These are phyloP conservation scores for Drosophila phalerata DNA, from an alignment of 2,888 invertebrate genomes.

Conservation along the genomic window DNA sequence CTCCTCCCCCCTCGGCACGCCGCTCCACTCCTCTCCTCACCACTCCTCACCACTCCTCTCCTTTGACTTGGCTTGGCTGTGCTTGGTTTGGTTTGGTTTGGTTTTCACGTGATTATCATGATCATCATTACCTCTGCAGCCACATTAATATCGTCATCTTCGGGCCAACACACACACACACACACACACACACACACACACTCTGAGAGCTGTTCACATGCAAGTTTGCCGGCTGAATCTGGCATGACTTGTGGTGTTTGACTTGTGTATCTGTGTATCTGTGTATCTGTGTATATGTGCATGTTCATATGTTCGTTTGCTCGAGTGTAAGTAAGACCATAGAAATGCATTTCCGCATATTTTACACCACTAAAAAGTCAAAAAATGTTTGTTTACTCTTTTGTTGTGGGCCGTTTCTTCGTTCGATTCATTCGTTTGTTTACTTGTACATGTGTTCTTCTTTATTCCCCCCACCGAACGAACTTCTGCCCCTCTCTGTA, in stretches of 20 bases:
- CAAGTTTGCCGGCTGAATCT: constrained; percentile 66
- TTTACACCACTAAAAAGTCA: constrained; percentile 79
- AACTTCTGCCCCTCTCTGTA: background rate
- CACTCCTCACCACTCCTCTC: background rate
- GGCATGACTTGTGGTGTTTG: constrained; percentile 72
- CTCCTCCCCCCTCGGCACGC: constrained; percentile 4
- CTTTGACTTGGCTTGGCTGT: constrained; percentile 25
- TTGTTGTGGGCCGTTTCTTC: constrained; percentile 62
- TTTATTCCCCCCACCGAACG: background rate
- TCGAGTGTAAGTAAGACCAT: constrained; percentile 71
- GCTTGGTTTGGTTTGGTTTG: constrained; percentile 70
- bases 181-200: constrained; percentile 40
- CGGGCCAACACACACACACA: constrained; percentile 65
- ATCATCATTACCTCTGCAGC: constrained; percentile 78
- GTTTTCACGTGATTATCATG: constrained; percentile 80
- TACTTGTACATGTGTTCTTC: constrained; percentile 18
- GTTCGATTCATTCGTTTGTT: constrained; percentile 39
- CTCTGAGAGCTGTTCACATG: constrained; percentile 60
- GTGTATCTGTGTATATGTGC: constrained; percentile 40
- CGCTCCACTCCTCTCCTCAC: background rate
- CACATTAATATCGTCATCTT: constrained; percentile 81
- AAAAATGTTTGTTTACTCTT: constrained; percentile 79
- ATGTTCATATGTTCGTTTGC: too few relatives aligned
- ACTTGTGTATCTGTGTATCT: too few relatives aligned
- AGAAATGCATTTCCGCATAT: constrained; percentile 83